Base-by-base conservation (phyloP, 2,797 vertebrate genomes). In the Miichthys miiuy region DNA sequence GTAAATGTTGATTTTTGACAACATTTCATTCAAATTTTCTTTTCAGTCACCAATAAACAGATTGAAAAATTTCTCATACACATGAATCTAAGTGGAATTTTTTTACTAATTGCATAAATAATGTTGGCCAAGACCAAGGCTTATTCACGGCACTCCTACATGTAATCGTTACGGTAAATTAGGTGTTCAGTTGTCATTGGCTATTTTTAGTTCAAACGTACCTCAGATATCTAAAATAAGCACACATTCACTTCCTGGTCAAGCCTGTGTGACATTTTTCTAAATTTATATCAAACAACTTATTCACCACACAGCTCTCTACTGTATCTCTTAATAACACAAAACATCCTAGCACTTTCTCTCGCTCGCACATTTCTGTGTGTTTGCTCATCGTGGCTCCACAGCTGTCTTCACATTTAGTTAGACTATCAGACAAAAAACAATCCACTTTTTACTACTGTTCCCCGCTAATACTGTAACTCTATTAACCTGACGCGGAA, bases 141-240 rank as follows among this genome's bases (percentile, higher is more conserved):
- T 72, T 55, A 41, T 3, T 17, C 66, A 54, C 51, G 51, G 38
- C 34, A 47, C 52, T 67, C 55, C 20, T 27, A 34, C 3, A 3
- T 41, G 18, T 13, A 56, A 12, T 65, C n/a, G 57, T 25, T 25
- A 42, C 13, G 0, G 44, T 41, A 52, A 75, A 67, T 56, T 4
- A 54, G 34, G 6, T 27, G 50, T 18, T 75, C 13, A 21, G 13
- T 66, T 70, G 42, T 79, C 65, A 74, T 25, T 13, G 5, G 3
- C 18, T 76, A 78, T 83, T 81, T 85, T 68, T 85, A 46, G 65
- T 60, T 82, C 20, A 72, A 65, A 65, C 25, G 16, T 56, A 57
- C n/a, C 25, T 75, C 68, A 58, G 38, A 48, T 68, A 47, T 66
- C 72, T 77, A 68, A 86, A 86, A 79, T 72, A 65, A 82, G 54